Conservation (phyloP, 2,113 vertebrate species). For the Thinocorus orbignyianus region DNA sequence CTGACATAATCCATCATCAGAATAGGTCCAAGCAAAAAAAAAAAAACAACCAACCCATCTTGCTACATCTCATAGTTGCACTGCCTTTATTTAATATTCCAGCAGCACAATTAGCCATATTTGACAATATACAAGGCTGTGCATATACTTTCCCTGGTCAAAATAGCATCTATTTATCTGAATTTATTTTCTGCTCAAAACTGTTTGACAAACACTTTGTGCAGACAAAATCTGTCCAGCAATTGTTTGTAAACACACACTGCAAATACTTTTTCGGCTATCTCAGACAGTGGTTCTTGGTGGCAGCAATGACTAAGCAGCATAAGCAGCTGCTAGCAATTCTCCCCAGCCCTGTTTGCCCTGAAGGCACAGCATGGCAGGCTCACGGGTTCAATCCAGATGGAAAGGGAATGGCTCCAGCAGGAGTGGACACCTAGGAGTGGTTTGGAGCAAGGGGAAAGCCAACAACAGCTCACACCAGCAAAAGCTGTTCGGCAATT, state of each 20-base stretch:
- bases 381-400: not conserved
- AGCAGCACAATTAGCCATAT: not conserved
- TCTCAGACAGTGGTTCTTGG: not conserved
- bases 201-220: not conserved
- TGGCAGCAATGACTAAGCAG: not conserved
- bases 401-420: not conserved
- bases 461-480: not conserved
- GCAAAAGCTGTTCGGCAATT: not conserved
- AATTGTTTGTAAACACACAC: slow-evolving; percentile 5
- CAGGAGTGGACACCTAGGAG: not conserved
- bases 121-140: not conserved
- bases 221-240: not conserved
- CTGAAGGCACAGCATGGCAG: not conserved
- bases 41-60: not conserved
- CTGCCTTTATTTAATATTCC: not conserved
- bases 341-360: not conserved
- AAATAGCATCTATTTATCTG: not conserved
- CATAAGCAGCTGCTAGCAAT: not conserved
- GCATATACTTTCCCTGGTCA: not conserved
- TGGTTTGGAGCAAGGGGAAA: not conserved
- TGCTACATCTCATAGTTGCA: not conserved
- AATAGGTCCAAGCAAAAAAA: not conserved
- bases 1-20: slow-evolving; percentile 3
- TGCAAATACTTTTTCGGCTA: not conserved
- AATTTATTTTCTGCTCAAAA: not conserved